These are phyloP conservation scores for Vireo griseus DNA, from an alignment of 2,797 vertebrate species.

Conservation along the genomic window DNA sequence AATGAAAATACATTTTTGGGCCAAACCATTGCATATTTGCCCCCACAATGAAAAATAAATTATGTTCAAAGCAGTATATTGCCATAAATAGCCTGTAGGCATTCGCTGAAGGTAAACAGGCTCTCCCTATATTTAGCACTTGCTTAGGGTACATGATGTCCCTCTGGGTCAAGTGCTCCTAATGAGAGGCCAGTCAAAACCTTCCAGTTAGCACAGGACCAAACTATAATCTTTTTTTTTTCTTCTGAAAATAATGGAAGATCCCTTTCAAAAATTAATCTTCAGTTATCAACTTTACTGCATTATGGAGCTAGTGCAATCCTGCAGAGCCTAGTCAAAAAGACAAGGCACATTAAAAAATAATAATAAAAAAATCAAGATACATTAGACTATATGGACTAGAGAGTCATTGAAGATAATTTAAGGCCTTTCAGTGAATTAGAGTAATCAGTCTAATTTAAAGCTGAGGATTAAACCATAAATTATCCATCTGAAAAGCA, in stretches of 20 bases:
- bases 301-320: conserved; percentile 98
- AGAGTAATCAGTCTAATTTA: conserved; percentile 85
- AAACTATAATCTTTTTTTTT: conserved; percentile 64
- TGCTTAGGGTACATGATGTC: conserved; percentile 22
- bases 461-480: conserved; percentile 84
- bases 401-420: conserved; percentile 92
- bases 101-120: conserved; percentile 62
- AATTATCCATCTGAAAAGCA: conserved; percentile 79
- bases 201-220: conserved; percentile 73
- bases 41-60: conserved; percentile 77
- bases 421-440: conserved; percentile 97
- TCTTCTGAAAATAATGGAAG: conserved; percentile 75
- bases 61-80: conserved; percentile 76
- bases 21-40: conserved; percentile 78
- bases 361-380: conserved; percentile 70
- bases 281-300: conserved; percentile 83
- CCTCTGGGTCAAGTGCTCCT: conserved; percentile 63
- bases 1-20: conserved; percentile 73
- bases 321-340: conserved; percentile 92
- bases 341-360: conserved; percentile 95
- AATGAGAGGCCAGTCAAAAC: conserved; percentile 67
- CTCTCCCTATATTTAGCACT: conserved; percentile 67
- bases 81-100: conserved; percentile 71
- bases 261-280: conserved; percentile 76
- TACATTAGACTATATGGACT: conserved; percentile 78